A percentile compares a stretch with the other conserved stretches of the same genome.
These are phyloP conservation scores for Amblyjoppa proteus DNA, from an alignment of 2,888 invertebrate genomes.

Conservation along the genomic window DNA sequence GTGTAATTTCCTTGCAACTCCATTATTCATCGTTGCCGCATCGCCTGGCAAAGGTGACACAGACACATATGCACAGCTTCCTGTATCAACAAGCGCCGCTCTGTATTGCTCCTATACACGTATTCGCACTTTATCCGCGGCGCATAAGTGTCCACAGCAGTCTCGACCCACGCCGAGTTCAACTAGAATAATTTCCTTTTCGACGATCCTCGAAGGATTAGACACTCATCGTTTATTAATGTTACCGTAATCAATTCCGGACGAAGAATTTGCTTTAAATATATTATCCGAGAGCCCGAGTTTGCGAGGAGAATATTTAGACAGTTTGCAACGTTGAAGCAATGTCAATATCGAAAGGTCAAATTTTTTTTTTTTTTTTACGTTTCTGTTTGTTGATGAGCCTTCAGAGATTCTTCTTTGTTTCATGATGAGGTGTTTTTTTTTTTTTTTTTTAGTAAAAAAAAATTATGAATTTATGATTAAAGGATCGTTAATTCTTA, in stretches of 20 bases:
- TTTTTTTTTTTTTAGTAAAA: too few species aligned
- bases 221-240: slow-evolving; percentile 36
- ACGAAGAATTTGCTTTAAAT: not conserved
- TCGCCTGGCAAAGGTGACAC: slow-evolving; percentile 15
- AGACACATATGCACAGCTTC: not conserved
- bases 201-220: slow-evolving; percentile 15
- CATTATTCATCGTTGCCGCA: slow-evolving; percentile 36
- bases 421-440: too few species aligned
- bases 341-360: too few species aligned
- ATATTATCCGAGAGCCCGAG: not conserved
- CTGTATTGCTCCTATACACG: not conserved
- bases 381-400: too few species aligned
- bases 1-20: slow-evolving; percentile 34
- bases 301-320: too few species aligned
- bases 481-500: too few species aligned
- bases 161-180: slow-evolving; percentile 25
- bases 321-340: too few species aligned
- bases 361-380: too few species aligned
- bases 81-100: not conserved
- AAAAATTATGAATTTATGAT: too few species aligned
- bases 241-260: slow-evolving; percentile 11
- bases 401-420: too few species aligned
- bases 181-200: slow-evolving; percentile 32
- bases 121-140: not conserved
- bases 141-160: slow-evolving; percentile 2